A percentile compares a stretch with the other conserved stretches of the same genome.
Conservation (phyloP, 2,888 invertebrate species). For the Heterodera filipjevi region DNA sequence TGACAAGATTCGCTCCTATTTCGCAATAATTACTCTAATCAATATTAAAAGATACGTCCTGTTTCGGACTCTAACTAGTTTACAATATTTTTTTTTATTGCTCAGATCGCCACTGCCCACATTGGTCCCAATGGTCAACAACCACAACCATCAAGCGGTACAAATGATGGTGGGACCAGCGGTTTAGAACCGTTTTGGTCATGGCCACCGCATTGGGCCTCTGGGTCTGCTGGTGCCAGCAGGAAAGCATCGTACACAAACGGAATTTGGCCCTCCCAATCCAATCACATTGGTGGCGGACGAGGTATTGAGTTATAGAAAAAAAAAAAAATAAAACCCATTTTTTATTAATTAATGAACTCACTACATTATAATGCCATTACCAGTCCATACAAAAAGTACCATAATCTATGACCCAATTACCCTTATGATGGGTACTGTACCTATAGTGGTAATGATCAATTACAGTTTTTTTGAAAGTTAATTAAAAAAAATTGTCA, state of each 20-base stretch:
- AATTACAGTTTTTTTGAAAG: too few species aligned
- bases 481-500: too few species aligned
- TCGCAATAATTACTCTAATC: too few species aligned
- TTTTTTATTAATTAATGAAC: too few species aligned
- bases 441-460: too few species aligned
- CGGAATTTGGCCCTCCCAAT: not conserved
- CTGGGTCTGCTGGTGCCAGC: not conserved
- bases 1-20: too few species aligned
- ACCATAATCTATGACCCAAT: too few species aligned
- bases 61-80: too few species aligned
- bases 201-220: not conserved
- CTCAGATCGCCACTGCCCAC: not conserved
- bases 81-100: not conserved
- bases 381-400: too few species aligned
- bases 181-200: not conserved
- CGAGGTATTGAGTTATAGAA: not conserved
- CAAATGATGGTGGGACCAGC: not conserved
- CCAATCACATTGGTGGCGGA: not conserved
- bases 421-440: too few species aligned
- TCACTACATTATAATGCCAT: too few species aligned
- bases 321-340: not conserved
- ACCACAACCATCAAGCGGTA: not conserved
- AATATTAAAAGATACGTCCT: too few species aligned
- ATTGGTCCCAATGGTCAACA: not conserved
- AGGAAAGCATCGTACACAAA: not conserved